Percentiles rank a stretch among this genome's conserved stretches.
phyloP scores from a whole-genome alignment of 1,140 invertebrate species.

The Arctopsyche grandis region DNA sequence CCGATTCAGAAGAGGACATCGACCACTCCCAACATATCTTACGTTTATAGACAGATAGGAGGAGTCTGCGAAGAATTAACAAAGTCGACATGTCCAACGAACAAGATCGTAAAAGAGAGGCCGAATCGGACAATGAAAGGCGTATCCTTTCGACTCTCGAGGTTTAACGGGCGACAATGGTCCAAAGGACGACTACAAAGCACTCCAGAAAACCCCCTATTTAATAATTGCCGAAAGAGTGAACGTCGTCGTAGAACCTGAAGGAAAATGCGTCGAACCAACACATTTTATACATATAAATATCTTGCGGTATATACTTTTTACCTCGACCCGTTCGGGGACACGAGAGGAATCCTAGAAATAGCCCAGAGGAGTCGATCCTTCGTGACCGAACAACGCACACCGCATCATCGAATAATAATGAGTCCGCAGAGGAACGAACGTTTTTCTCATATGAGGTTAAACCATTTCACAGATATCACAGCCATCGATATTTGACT shows the following conservation, averaged over 20 bases:
- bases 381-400: background rate
- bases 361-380: background rate
- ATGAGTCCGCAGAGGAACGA: constrained; percentile 13
- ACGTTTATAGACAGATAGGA: background rate
- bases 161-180: constrained; percentile 8
- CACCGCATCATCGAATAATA: constrained; percentile 20
- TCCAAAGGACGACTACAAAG: background rate
- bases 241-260: background rate
- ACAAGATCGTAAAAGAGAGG: background rate
- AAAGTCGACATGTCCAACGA: background rate
- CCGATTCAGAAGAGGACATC: too few species aligned
- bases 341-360: background rate
- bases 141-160: background rate
- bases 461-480: too few species aligned
- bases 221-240: constrained; percentile 19
- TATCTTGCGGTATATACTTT: background rate
- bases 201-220: background rate
- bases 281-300: background rate
- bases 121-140: constrained; percentile 11
- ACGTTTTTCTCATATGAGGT: background rate
- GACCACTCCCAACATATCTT: too few species aligned
- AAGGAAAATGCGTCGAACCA: background rate
- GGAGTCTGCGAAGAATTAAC: background rate
- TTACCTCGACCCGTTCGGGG: background rate
- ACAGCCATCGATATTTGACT: constrained; percentile 1